phyloP scores from a whole-genome alignment of 2,888 invertebrate genomes.

The Dichetophora obliterata region DNA sequence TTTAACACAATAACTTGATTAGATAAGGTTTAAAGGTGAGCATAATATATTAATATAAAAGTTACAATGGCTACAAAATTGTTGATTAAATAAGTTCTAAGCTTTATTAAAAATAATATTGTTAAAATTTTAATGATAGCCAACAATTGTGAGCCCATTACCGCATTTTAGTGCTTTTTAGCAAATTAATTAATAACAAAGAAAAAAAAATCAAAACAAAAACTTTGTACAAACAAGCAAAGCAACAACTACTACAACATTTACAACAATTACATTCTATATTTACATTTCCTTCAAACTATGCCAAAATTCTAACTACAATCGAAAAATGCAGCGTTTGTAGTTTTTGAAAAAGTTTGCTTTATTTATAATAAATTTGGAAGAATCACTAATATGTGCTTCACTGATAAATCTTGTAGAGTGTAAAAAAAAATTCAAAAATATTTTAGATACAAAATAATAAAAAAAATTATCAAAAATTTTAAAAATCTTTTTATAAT shows the following conservation, averaged over 20 bases:
- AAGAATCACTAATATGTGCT: no score
- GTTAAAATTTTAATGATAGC: neutral
- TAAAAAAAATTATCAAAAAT: conserved; percentile 4
- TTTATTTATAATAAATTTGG: conserved; percentile 34
- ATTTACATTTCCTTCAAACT: no score
- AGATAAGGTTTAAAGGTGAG: no score
- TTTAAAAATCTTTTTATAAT: neutral
- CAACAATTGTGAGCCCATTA: conserved; percentile 52
- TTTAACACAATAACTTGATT: no score
- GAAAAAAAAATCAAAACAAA: neutral
- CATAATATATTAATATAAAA: no score
- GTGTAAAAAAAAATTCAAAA: conserved; percentile 26
- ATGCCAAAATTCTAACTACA: conserved; percentile 12
- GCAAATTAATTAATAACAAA: neutral
- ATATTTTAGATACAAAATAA: conserved; percentile 3
- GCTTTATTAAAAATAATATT: neutral
- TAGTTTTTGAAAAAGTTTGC: conserved; percentile 47
- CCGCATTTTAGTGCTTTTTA: conserved; percentile 41
- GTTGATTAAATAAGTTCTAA: no score
- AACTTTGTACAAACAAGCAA: conserved; percentile 40
- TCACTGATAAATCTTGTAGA: neutral
- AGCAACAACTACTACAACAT: conserved; percentile 44
- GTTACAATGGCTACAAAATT: no score
- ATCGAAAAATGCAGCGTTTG: conserved; percentile 44
- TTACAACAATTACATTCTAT: neutral